phyloP scores from a whole-genome alignment of 2,888 invertebrate species.

The Steinernema hermaphroditum region DNA sequence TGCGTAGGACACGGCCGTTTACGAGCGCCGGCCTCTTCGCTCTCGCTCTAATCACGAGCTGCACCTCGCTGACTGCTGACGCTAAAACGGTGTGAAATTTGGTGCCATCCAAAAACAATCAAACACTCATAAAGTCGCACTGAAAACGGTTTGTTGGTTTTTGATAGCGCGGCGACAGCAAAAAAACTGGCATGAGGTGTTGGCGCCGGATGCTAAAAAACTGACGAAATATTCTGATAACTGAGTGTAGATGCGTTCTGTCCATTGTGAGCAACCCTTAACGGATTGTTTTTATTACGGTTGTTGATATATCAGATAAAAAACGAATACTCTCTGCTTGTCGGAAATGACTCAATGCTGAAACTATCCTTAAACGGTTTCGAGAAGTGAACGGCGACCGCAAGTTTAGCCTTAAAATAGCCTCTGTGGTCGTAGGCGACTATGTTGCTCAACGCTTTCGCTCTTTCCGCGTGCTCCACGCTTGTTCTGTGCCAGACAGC shows the following conservation, averaged over 20 bases:
- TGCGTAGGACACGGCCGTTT: background rate
- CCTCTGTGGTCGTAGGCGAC: too few species aligned
- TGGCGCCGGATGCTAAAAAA: conserved; percentile 19
- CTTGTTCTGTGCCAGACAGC: too few species aligned
- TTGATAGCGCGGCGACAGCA: conserved; percentile 16
- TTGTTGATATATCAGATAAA: too few species aligned
- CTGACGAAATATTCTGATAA: background rate
- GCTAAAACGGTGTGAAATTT: conserved; percentile 29
- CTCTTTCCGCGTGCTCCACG: too few species aligned
- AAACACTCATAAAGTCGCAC: conserved; percentile 22
- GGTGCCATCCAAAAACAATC: conserved; percentile 28
- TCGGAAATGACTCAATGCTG: too few species aligned
- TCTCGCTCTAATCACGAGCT: conserved; percentile 1
- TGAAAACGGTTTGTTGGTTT: conserved; percentile 26
- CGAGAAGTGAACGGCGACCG: too few species aligned
- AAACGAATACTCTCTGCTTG: too few species aligned
- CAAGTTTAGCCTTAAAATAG: too few species aligned
- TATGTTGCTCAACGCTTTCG: too few species aligned
- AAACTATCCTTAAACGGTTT: too few species aligned
- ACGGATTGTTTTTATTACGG: too few species aligned
- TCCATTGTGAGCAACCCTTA: too few species aligned
- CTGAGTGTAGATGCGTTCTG: background rate
- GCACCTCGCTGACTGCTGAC: background rate
- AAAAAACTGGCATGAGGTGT: conserved; percentile 27
- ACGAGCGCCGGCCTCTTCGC: background rate